Percentiles rank a stretch among this genome's conserved stretches.
Conservation (phyloP, 2,113 vertebrate genomes). For the Oryzias javanicus region DNA sequence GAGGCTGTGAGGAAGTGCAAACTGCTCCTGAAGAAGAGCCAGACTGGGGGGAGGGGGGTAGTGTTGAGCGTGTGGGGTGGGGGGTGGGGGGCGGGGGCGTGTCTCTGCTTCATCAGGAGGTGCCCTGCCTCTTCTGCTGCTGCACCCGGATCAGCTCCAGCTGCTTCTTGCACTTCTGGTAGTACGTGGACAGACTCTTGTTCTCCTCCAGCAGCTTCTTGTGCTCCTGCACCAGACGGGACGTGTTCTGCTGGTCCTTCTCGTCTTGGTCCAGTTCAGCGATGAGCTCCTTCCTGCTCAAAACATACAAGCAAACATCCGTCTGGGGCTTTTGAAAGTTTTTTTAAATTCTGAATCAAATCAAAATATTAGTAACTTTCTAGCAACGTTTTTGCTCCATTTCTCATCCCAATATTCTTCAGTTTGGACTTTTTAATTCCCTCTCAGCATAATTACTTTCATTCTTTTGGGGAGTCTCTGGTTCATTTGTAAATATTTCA, state of each 20-base stretch:
- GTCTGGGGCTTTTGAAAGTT: too few species aligned
- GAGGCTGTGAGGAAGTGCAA: conserved; percentile 51
- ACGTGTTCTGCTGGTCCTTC: conserved; percentile 99
- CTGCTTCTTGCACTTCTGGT: conserved; percentile 98
- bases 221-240: conserved; percentile 98
- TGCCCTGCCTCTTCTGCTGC: conserved; percentile 97
- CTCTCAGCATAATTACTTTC: too few species aligned
- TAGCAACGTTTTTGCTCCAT: too few species aligned
- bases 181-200: conserved; percentile 98
- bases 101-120: conserved; percentile 84
- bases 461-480: too few species aligned
- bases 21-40: conserved; percentile 22
- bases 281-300: conserved; percentile 90
- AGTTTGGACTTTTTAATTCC: too few species aligned
- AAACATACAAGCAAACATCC: not conserved
- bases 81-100: conserved; percentile 1
- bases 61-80: conserved; percentile 14
- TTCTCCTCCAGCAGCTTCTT: conserved; percentile 99
- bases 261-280: conserved; percentile 99
- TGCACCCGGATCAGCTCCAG: conserved; percentile 97
- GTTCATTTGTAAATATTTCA: too few species aligned
- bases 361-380: too few species aligned
- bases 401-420: too few species aligned
- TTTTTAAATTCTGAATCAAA: too few species aligned
- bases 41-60: conserved; percentile 50